Base-by-base conservation (phyloP, 2,113 vertebrate genomes). In the Leucopternis melanops region DNA sequence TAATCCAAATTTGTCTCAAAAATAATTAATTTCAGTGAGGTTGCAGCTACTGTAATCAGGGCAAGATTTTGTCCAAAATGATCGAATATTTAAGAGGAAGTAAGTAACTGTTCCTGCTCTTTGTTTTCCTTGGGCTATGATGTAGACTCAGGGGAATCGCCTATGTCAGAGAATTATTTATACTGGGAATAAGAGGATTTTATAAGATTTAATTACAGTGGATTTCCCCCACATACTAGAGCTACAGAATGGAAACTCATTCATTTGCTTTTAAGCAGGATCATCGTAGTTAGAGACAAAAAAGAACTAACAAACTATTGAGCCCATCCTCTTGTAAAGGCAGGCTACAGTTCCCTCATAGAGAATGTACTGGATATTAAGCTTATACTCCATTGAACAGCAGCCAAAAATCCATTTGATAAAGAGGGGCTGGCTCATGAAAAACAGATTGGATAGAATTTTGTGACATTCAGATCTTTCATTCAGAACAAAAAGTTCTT, bases 191-290 rank as follows among this genome's bases (percentile, higher is more conserved):
- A 82, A 89, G 91, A 96, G 81, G 84, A 91, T 92, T 95, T 91
- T 88, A 32, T 66, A 87, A 89, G 54, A 91, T 89, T 89, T 95
- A 94, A 95, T 97, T 95, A 92, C 50, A 91, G 70, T 40, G 81
- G 50, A 84, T 94, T 91, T 89, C 75, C 83, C 17, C 58, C 32
- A 69, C 49, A 70, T 16, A 65, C 52, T 38, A 67, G 70, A 86
- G 11, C 38, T 69, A 86, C 61, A 82, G 52, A 95, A 92, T 31
- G 59, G 58, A 79, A 95, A 85, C 49, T 31, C 77, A 94, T 57
- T 85, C 70, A 96, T 87, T 36, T 89, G 83, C 49, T 95, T 86
- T 94, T 82, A 96, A 94, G 84, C 70, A 94, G 90, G 66, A 92
- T 92, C 81, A 79, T 69, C 17, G 6, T 16, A 50, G 57, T 69